phyloP scores from a whole-genome alignment of 2,797 vertebrate species.

The Rhincodon typus region DNA sequence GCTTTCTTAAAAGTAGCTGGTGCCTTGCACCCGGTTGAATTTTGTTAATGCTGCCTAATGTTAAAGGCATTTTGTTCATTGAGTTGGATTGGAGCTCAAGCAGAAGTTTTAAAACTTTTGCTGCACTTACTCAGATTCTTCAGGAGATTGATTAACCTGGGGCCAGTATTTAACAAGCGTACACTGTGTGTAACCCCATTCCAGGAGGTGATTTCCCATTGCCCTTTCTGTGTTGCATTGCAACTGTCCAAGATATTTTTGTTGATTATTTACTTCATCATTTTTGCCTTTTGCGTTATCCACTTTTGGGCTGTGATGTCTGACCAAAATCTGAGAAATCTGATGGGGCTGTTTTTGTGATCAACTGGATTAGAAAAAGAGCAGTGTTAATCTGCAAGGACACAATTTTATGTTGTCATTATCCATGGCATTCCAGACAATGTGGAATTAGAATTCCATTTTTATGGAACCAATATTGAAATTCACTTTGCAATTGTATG shows the following conservation, averaged over 20 bases:
- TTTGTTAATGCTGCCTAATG: not conserved
- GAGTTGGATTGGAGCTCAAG: not conserved
- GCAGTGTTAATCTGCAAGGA: not conserved
- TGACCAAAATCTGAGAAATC: not conserved
- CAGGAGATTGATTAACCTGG: not conserved
- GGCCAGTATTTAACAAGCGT: not conserved
- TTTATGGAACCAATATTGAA: not conserved
- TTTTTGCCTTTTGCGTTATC: not conserved
- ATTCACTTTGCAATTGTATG: not conserved
- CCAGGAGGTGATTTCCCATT: not conserved
- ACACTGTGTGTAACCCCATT: not conserved
- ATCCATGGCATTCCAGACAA: not conserved
- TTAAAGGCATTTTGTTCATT: not conserved
- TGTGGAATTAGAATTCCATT: not conserved
- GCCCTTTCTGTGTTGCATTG: not conserved
- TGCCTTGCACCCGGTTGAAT: not conserved
- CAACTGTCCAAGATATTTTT: not conserved
- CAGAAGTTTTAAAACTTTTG: not conserved
- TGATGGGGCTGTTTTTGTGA: not conserved
- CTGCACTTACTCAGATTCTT: not conserved
- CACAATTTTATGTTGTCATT: not conserved
- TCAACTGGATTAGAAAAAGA: not conserved
- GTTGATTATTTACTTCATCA: not conserved
- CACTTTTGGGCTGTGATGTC: not conserved
- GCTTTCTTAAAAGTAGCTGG: not conserved